A percentile compares a stretch with the other conserved stretches of the same genome.
Evolutionary conservation across 2,113 vertebrate species (phyloP).

Genomic region (Chrysochloris asiatica): DNA sequence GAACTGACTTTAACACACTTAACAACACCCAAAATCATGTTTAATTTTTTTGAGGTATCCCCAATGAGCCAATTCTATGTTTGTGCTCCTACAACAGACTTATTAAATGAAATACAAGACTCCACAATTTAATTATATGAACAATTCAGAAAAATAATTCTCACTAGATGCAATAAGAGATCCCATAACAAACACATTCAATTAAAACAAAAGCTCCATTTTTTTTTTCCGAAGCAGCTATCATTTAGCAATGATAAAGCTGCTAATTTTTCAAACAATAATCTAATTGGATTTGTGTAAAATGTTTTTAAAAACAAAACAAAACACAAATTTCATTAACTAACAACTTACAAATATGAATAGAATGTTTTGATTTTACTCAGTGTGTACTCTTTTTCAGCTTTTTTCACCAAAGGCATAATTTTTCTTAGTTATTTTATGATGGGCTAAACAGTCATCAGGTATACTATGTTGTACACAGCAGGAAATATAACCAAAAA

Average conservation of each 20-base stretch:
- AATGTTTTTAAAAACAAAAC: too few relatives aligned
- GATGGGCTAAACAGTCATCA: background rate
- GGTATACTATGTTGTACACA: too few relatives aligned
- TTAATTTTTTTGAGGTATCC: background rate
- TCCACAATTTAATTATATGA: constrained; percentile 28
- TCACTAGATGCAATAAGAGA: constrained; percentile 35
- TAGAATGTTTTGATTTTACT: constrained; percentile 48
- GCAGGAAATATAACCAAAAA: constrained; percentile 18
- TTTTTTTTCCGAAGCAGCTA: background rate
- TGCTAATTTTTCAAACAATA: background rate
- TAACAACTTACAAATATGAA: constrained; percentile 39
- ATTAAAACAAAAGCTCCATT: constrained; percentile 45
- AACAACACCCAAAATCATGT: background rate
- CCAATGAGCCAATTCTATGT: background rate
- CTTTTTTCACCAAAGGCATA: constrained; percentile 26
- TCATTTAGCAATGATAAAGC: constrained; percentile 40
- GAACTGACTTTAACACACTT: too few relatives aligned
- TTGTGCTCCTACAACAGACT: background rate
- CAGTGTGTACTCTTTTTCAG: constrained; percentile 28
- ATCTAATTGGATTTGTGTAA: too few relatives aligned
- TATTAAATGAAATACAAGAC: background rate
- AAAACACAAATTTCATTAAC: constrained; percentile 55
- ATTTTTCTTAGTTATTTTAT: constrained; percentile 29
- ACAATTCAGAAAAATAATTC: background rate
- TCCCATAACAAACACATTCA: background rate